These are phyloP conservation scores for Rutilus rutilus DNA, from an alignment of 2,113 vertebrate species.

Conservation along the genomic window DNA sequence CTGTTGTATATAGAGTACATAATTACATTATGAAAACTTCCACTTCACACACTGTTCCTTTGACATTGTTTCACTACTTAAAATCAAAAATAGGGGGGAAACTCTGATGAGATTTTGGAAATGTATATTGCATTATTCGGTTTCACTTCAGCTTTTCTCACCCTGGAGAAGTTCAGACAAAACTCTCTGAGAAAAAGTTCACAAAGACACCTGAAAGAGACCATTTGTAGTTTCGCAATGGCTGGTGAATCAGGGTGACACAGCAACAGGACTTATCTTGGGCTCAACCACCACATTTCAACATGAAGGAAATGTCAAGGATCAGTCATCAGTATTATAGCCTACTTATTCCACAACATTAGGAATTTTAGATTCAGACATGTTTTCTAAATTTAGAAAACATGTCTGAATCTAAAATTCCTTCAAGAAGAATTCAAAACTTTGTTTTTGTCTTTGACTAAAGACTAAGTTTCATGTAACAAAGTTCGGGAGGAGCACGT, in stretches of 20 bases:
- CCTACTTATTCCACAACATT: background rate
- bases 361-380: too few species aligned
- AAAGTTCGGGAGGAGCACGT: too few species aligned
- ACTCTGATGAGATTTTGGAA: background rate
- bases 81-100: background rate
- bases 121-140: slow-evolving; percentile 51
- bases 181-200: background rate
- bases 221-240: slow-evolving; percentile 9
- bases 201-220: background rate
- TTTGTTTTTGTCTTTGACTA: background rate
- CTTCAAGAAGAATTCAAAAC: background rate
- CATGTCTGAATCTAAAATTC: background rate
- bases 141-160: slow-evolving; percentile 61
- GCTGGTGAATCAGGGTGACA: slow-evolving; percentile 37
- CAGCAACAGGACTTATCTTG: background rate
- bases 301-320: background rate
- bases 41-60: background rate
- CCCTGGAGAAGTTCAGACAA: background rate
- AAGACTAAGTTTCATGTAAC: too few species aligned
- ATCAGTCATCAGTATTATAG: background rate
- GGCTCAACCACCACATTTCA: background rate
- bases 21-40: background rate
- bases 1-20: background rate
- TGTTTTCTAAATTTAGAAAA: too few species aligned
- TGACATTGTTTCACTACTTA: background rate